phyloP scores from a whole-genome alignment of 1,140 invertebrate genomes.

The Aphis craccivora region DNA sequence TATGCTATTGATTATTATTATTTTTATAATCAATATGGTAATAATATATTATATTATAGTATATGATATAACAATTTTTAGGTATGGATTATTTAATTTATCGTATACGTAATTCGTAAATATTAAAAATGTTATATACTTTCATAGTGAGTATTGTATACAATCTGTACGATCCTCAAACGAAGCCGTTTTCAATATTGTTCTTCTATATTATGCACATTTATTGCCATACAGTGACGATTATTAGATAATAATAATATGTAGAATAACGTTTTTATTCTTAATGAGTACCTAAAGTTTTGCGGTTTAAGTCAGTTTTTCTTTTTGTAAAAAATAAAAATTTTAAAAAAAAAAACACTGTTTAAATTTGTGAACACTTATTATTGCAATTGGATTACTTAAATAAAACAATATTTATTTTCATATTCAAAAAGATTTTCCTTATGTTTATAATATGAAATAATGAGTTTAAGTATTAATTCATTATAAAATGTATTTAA shows the following conservation, averaged over 20 bases:
- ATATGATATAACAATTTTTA: too few relatives aligned
- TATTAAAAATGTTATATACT: background rate
- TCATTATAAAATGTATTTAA: background rate
- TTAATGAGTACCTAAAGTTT: background rate
- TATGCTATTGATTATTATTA: background rate
- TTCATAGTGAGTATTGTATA: background rate
- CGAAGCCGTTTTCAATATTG: background rate
- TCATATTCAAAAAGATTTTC: background rate
- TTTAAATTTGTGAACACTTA: background rate
- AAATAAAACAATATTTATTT: background rate
- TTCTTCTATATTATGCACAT: background rate
- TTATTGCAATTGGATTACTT: background rate
- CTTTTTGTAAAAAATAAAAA: background rate
- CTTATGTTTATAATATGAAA: background rate
- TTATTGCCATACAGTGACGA: background rate
- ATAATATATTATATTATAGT: background rate
- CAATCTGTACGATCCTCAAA: background rate
- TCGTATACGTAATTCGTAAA: background rate
- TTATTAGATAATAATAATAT: background rate
- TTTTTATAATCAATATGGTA: background rate
- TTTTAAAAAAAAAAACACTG: background rate
- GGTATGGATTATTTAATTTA: background rate
- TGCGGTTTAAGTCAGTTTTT: background rate
- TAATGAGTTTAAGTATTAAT: background rate
- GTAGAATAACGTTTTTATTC: too few relatives aligned